Conservation (phyloP, 2,888 invertebrate species). For the Patella caerulea region DNA sequence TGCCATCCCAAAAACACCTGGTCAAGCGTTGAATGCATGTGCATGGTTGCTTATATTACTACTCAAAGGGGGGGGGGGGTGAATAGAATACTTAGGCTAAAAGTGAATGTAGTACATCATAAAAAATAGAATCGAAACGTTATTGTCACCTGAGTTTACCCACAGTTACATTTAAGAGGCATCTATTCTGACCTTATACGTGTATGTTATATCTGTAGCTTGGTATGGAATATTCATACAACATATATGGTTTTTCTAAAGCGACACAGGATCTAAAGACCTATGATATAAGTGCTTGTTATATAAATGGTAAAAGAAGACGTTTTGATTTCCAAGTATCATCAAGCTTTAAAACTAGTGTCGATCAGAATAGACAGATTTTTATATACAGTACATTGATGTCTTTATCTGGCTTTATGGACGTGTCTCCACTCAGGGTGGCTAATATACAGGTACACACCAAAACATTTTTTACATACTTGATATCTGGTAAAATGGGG, state of each 20-base stretch:
- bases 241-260: constrained; percentile 50
- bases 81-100: too few relatives aligned
- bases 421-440: constrained; percentile 43
- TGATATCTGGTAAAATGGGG: too few relatives aligned
- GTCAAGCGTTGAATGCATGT: too few relatives aligned
- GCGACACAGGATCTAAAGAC: constrained; percentile 44
- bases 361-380: constrained; percentile 33
- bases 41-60: too few relatives aligned
- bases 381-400: constrained; percentile 46
- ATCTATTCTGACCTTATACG: constrained; percentile 20
- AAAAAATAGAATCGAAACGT: too few relatives aligned
- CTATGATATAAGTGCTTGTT: constrained; percentile 54
- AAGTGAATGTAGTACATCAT: too few relatives aligned
- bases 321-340: constrained; percentile 46
- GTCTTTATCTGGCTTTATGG: constrained; percentile 33
- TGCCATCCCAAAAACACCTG: too few relatives aligned
- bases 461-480: too few relatives aligned
- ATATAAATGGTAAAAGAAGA: constrained; percentile 39
- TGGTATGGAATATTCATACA: constrained; percentile 41
- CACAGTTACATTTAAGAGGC: too few relatives aligned
- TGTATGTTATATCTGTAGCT: constrained; percentile 31
- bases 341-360: neutral
- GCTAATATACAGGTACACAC: constrained; percentile 41
- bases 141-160: too few relatives aligned
- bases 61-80: too few relatives aligned